These are phyloP conservation scores for Cyclopterus lumpus DNA, from an alignment of 2,797 vertebrate species.

Conservation along the genomic window DNA sequence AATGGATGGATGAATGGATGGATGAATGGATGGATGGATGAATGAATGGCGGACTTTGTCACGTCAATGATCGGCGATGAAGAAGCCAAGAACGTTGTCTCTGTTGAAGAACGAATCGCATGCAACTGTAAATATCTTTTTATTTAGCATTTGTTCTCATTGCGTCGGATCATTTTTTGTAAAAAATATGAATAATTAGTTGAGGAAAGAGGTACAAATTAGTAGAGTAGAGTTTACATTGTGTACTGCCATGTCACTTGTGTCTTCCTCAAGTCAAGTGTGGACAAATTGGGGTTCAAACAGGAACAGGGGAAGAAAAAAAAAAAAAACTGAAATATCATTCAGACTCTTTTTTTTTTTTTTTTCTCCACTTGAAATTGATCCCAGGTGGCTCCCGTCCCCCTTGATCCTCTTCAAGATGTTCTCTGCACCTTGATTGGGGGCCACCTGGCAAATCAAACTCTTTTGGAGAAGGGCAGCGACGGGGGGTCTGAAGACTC, in stretches of 20 bases:
- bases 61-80: slow-evolving; percentile 39
- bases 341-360: background rate
- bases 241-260: background rate
- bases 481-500: background rate
- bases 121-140: too few species aligned
- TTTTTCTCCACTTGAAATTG: background rate
- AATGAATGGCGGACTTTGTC: slow-evolving; percentile 31
- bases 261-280: too few species aligned
- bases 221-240: background rate
- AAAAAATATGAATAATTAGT: too few species aligned
- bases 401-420: background rate
- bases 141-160: too few species aligned
- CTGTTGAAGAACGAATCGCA: background rate
- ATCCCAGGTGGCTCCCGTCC: background rate
- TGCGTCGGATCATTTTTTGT: background rate
- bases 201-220: too few species aligned
- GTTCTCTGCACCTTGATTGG: background rate
- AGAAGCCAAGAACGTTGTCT: slow-evolving; percentile 25
- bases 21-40: slow-evolving; percentile 21
- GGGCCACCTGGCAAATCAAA: background rate
- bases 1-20: slow-evolving; percentile 26
- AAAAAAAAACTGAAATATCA: background rate
- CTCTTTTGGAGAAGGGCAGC: background rate
- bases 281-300: background rate
- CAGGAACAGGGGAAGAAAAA: too few species aligned